Evolutionary conservation across 30 jellyfish, hydroid and myxozoan species (phyloP).

Genomic region (Hydractinia echinata): DNA sequence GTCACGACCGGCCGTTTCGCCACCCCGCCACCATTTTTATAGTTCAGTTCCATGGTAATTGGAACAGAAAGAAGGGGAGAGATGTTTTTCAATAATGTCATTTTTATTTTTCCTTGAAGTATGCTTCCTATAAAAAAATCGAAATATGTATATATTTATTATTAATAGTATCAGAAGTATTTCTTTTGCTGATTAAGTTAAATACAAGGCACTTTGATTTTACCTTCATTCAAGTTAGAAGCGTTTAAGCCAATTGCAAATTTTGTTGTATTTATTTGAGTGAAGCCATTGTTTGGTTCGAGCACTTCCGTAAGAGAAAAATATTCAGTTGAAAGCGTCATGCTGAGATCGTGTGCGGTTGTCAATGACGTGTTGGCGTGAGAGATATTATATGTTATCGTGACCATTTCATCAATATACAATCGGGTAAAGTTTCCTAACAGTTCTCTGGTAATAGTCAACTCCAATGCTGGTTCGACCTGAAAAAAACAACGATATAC

Average conservation of each 20-base stretch:
- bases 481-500: conserved; percentile 11
- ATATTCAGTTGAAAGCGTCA: conserved; percentile 9
- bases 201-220: no score
- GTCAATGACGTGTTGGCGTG: conserved; percentile 70
- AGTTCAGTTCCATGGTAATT: conserved; percentile 33
- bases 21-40: conserved; percentile 37
- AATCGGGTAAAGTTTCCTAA: conserved; percentile 52
- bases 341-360: conserved; percentile 29
- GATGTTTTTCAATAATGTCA: conserved; percentile 42
- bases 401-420: conserved; percentile 50
- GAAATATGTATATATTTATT: no score
- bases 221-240: no score
- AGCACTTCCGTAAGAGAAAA: not conserved
- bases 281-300: not conserved
- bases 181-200: no score
- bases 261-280: not conserved
- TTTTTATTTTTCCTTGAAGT: conserved; percentile 23
- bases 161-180: no score
- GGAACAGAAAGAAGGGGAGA: conserved; percentile 62
- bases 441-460: conserved; percentile 35
- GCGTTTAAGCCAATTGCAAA: not conserved
- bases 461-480: conserved; percentile 68
- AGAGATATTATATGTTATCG: conserved; percentile 36
- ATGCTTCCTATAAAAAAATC: conserved; percentile 26
- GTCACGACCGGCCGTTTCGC: conserved; percentile 42